Conservation (phyloP, 2,797 vertebrate genomes). For the Arremon aurantiirostris region DNA sequence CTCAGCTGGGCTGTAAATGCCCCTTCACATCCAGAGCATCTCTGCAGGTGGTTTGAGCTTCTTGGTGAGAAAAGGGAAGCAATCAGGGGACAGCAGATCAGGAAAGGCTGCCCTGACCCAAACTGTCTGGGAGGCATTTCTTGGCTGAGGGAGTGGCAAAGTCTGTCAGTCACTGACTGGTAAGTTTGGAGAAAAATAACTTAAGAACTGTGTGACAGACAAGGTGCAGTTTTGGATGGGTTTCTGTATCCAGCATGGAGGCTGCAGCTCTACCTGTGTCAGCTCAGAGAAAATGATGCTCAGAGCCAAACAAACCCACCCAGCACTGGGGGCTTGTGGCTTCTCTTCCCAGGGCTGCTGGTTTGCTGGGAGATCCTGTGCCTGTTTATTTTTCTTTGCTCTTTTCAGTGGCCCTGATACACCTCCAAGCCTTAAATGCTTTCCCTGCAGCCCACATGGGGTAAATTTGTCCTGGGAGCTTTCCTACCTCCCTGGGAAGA, state of each 20-base stretch:
- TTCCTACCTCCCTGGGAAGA: background rate
- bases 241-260: background rate
- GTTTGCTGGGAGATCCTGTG: background rate
- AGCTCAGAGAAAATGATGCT: background rate
- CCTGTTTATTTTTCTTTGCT: constrained; percentile 44
- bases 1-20: background rate
- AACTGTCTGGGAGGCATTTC: background rate
- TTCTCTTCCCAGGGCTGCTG: background rate
- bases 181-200: background rate
- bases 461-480: constrained; percentile 23
- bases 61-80: background rate
- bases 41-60: background rate
- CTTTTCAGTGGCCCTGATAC: constrained; percentile 44
- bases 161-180: fast-evolving
- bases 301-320: background rate
- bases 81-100: fast-evolving
- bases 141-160: background rate
- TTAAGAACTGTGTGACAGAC: background rate
- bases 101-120: background rate
- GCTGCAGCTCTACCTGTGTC: background rate
- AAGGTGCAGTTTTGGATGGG: background rate
- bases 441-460: constrained; percentile 5
- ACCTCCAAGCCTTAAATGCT: constrained; percentile 13
- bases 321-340: background rate
- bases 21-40: background rate